These are phyloP conservation scores for Biston stratarius DNA, from an alignment of 2,888 invertebrate genomes.

Conservation along the genomic window DNA sequence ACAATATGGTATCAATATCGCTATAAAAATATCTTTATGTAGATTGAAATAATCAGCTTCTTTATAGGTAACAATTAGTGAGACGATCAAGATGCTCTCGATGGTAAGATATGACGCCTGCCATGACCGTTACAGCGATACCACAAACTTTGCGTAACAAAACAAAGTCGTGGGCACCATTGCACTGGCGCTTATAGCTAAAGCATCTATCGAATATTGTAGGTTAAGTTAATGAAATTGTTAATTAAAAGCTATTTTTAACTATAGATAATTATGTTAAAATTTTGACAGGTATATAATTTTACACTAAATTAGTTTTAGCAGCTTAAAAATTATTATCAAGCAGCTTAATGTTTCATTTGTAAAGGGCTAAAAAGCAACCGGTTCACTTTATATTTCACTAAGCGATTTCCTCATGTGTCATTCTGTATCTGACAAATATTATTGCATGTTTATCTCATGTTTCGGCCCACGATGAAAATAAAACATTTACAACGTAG, in stretches of 20 bases:
- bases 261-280: slow-evolving; percentile 4
- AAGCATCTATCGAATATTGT: slow-evolving; percentile 3
- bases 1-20: not conserved
- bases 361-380: not conserved
- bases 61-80: slow-evolving; percentile 1
- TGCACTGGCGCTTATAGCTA: not conserved
- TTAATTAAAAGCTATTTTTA: slow-evolving; percentile 23
- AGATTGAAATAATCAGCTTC: slow-evolving; percentile 9
- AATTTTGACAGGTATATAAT: slow-evolving; percentile 15
- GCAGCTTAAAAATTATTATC: slow-evolving; percentile 15
- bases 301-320: slow-evolving; percentile 18
- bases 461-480: not conserved
- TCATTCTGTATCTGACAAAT: not conserved
- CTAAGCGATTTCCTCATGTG: not conserved
- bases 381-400: not conserved
- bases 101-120: no score
- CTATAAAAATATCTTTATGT: not conserved
- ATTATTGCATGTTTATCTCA: not conserved
- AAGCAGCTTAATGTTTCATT: slow-evolving; percentile 24
- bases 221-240: slow-evolving; percentile 16
- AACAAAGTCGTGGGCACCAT: no score
- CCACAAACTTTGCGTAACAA: no score
- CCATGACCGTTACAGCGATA: no score
- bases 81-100: no score
- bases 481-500: not conserved